Evolutionary conservation across 1,140 invertebrate genomes (phyloP).

Genomic region (Drepana arcuata): DNA sequence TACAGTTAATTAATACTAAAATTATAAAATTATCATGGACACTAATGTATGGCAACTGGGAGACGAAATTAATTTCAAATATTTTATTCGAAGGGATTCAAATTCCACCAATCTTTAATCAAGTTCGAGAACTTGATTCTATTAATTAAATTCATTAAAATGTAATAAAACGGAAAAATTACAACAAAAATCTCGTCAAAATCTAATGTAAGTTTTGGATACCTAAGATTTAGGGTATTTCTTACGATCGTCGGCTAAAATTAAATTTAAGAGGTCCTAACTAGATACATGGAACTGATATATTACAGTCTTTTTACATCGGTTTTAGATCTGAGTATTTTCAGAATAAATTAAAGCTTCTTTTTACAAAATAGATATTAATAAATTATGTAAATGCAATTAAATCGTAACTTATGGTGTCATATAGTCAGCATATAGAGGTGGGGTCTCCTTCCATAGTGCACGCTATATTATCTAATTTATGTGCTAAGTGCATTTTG

Average conservation of each 20-base stretch:
- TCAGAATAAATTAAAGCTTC: conserved; percentile 69
- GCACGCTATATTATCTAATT: conserved; percentile 91
- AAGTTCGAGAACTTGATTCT: no score
- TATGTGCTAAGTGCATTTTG: conserved; percentile 90
- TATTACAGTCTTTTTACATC: conserved; percentile 65
- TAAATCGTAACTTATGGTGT: conserved; percentile 54
- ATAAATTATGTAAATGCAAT: conserved; percentile 69
- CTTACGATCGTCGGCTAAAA: conserved; percentile 24
- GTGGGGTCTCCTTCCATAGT: conserved; percentile 86
- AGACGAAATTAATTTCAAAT: conserved; percentile 33
- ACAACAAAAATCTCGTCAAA: no score
- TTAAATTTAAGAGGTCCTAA: conserved; percentile 27
- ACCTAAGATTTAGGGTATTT: no score
- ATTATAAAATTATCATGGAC: conserved; percentile 45
- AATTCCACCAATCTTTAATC: no score
- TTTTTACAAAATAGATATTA: conserved; percentile 67
- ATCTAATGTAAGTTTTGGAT: no score
- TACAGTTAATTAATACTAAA: conserved; percentile 28
- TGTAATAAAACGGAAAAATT: no score
- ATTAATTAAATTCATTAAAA: no score
- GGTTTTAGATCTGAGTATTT: conserved; percentile 59
- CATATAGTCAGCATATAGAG: conserved; percentile 71
- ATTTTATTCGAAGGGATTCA: no score
- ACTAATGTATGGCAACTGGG: conserved; percentile 63
- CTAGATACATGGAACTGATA: conserved; percentile 51